Evolutionary conservation across 2,888 invertebrate species (phyloP).

Genomic region (Pseudococcus jackbeardsleyi): DNA sequence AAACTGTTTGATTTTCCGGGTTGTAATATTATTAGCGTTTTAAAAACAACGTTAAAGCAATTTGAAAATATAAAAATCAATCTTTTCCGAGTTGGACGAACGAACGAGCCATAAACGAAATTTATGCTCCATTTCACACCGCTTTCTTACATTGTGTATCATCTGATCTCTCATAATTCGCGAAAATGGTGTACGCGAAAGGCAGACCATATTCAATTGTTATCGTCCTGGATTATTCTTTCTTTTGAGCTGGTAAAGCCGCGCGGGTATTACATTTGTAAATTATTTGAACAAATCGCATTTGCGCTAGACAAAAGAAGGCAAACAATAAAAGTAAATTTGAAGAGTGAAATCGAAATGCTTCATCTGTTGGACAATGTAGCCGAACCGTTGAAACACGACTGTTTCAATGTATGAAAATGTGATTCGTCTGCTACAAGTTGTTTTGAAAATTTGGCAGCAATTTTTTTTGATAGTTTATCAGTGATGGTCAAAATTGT

Average conservation of each 20-base stretch:
- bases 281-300: conserved; percentile 53
- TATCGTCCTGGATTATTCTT: conserved; percentile 32
- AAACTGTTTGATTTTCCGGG: too few relatives aligned
- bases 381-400: conserved; percentile 20
- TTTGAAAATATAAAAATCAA: not conserved
- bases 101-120: not conserved
- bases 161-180: conserved; percentile 14
- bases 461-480: not conserved
- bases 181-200: conserved; percentile 4
- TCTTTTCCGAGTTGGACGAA: not conserved
- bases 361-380: not conserved
- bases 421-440: not conserved
- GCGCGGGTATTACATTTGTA: conserved; percentile 43
- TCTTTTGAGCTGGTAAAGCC: conserved; percentile 20
- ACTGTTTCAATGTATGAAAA: conserved; percentile 20
- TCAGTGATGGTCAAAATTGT: too few relatives aligned
- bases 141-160: not conserved
- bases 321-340: conserved; percentile 47
- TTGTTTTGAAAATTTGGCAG: not conserved
- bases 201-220: conserved; percentile 22
- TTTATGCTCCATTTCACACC: conserved; percentile 24
- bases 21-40: not conserved
- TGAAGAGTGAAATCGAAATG: conserved; percentile 42
- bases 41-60: not conserved
- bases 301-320: conserved; percentile 26